These are phyloP conservation scores for Aurelia coerulea DNA, from an alignment of 30 jellyfish, hydroid and myxozoan genomes.

Conservation along the genomic window DNA sequence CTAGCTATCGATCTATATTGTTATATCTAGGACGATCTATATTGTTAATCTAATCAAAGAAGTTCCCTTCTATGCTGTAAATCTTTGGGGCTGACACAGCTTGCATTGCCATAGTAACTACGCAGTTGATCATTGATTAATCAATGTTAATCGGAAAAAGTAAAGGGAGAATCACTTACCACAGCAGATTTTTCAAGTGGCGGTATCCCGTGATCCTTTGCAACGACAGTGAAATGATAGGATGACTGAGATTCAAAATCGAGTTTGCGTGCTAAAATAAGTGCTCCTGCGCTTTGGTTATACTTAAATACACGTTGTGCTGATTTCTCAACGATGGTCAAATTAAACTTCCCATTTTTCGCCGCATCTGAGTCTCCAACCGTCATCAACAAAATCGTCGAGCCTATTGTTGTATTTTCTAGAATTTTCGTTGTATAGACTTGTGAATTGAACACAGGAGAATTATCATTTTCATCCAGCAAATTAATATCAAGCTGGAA, in stretches of 20 bases:
- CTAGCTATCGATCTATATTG: no score
- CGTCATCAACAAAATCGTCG: slow-evolving; percentile 21
- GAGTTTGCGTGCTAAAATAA: slow-evolving; percentile 45
- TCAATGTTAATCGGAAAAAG: no score
- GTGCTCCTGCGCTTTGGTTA: slow-evolving; percentile 17
- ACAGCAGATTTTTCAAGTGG: slow-evolving; percentile 71
- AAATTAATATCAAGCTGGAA: slow-evolving; percentile 24
- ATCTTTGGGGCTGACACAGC: no score
- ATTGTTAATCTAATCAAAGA: no score
- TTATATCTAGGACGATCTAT: no score
- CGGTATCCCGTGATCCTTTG: slow-evolving; percentile 78
- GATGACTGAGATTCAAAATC: slow-evolving; percentile 61
- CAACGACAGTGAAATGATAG: slow-evolving; percentile 73
- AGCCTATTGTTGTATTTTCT: slow-evolving; percentile 56
- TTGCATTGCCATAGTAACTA: no score
- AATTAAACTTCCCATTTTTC: slow-evolving; percentile 43
- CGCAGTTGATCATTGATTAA: no score
- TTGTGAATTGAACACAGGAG: slow-evolving; percentile 47
- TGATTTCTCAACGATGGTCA: slow-evolving; percentile 40
- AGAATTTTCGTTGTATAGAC: slow-evolving; percentile 30
- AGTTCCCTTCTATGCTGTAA: no score
- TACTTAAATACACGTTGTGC: slow-evolving; percentile 40
- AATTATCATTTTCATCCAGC: slow-evolving; percentile 59
- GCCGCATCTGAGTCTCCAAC: slow-evolving; percentile 71
- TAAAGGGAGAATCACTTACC: slow-evolving; percentile 4